These are phyloP conservation scores for Muscicapa comitata DNA, from an alignment of 2,797 vertebrate genomes.

Conservation along the genomic window DNA sequence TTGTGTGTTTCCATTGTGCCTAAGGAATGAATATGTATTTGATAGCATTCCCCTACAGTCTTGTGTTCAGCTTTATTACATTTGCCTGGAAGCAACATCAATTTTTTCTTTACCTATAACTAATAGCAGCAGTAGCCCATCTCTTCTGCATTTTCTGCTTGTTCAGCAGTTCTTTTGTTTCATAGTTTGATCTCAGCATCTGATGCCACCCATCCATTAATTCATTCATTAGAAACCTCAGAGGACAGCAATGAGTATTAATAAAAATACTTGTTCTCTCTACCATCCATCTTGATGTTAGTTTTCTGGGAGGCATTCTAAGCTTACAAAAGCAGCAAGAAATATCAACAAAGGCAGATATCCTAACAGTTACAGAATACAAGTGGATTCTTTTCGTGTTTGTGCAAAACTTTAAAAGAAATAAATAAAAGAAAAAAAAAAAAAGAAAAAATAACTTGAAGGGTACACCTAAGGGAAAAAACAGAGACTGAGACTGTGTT, in stretches of 20 bases:
- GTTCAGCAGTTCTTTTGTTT: not conserved
- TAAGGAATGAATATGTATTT: not conserved
- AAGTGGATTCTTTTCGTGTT: not conserved
- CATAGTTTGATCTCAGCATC: not conserved
- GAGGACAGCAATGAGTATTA: not conserved
- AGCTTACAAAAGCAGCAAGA: not conserved
- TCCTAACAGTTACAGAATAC: not conserved
- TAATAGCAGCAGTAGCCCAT: not conserved
- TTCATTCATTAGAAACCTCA: not conserved
- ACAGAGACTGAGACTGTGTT: not conserved
- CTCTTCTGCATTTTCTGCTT: not conserved
- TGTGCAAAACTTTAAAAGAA: not conserved
- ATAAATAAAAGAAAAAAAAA: rapidly evolving
- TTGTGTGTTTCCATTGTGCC: not conserved
- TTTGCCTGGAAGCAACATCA: not conserved
- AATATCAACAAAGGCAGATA: not conserved
- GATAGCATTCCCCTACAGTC: not conserved
- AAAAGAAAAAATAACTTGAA: not conserved
- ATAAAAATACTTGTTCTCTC: not conserved
- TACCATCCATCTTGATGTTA: not conserved
- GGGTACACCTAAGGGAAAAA: not conserved
- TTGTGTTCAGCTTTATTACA: not conserved
- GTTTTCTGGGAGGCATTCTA: not conserved
- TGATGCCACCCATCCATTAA: not conserved
- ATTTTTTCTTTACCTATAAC: not conserved